phyloP scores from a whole-genome alignment of 2,888 invertebrate species.

The Callosobruchus maculatus region DNA sequence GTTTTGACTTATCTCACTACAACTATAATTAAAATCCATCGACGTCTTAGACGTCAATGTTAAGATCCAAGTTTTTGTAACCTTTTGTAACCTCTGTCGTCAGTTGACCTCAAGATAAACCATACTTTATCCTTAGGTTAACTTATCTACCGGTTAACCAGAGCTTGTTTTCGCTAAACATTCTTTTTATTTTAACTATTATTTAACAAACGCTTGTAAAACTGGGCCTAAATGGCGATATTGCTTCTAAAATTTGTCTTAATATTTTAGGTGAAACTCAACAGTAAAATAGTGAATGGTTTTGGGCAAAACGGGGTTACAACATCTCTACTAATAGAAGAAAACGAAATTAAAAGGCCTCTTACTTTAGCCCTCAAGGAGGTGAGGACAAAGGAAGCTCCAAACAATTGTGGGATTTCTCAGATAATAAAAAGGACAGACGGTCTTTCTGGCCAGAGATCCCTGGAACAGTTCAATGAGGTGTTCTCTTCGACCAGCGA shows the following conservation, averaged over 20 bases:
- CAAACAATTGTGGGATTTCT: constrained; percentile 40
- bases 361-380: constrained; percentile 49
- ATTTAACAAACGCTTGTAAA: too few relatives aligned
- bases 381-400: constrained; percentile 31
- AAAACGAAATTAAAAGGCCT: constrained; percentile 43
- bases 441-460: constrained; percentile 59
- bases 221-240: not conserved
- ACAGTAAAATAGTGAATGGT: constrained; percentile 51
- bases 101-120: too few relatives aligned
- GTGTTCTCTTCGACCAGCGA: constrained; percentile 69
- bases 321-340: constrained; percentile 45
- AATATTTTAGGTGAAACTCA: constrained; percentile 54
- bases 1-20: too few relatives aligned
- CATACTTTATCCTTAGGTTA: too few relatives aligned
- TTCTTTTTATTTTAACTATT: too few relatives aligned
- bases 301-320: constrained; percentile 51
- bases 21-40: too few relatives aligned
- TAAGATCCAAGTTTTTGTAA: too few relatives aligned
- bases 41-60: too few relatives aligned
- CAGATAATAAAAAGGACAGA: constrained; percentile 44
- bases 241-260: not conserved
- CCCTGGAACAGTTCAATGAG: constrained; percentile 72
- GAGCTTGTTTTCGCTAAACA: too few relatives aligned
- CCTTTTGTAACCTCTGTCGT: too few relatives aligned
- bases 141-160: too few relatives aligned